phyloP scores from a whole-genome alignment of 2,113 vertebrate genomes.

The Aythya baeri region DNA sequence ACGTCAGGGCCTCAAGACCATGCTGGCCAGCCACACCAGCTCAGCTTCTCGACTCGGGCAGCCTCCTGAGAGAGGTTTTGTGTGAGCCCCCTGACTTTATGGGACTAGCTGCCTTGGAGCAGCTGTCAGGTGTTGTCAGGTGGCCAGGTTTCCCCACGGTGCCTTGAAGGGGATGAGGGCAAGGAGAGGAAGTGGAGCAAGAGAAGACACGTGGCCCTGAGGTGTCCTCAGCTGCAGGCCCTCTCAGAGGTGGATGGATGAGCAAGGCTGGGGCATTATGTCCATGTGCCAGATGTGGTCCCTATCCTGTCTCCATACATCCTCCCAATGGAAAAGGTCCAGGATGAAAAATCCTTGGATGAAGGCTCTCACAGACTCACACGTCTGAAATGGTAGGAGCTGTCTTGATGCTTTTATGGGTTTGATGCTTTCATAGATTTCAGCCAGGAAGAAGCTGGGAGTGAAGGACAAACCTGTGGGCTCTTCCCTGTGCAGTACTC shows the following conservation, averaged over 20 bases:
- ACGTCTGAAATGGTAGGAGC: neutral
- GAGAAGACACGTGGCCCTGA: neutral
- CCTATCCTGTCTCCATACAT: neutral
- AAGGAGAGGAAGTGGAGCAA: neutral
- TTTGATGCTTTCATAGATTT: neutral
- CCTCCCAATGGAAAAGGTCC: neutral
- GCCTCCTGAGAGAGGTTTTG: neutral
- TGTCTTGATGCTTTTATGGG: neutral
- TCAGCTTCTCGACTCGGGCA: neutral
- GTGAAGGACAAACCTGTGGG: neutral
- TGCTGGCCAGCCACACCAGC: accelerated
- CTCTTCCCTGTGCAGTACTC: neutral
- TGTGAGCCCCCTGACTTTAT: neutral
- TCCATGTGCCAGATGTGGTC: neutral
- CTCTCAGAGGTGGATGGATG: neutral
- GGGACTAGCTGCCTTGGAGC: neutral
- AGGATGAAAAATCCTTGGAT: neutral
- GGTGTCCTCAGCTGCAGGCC: neutral
- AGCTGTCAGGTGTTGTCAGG: neutral
- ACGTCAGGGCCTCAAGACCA: accelerated
- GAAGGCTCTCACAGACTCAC: neutral
- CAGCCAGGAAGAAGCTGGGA: neutral
- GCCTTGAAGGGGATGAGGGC: neutral
- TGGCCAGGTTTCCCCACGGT: neutral
- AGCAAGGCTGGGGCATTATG: neutral